A percentile compares a stretch with the other conserved stretches of the same genome.
Conservation (phyloP, 2,797 vertebrate species). For the Hephaestus fuliginosus region DNA sequence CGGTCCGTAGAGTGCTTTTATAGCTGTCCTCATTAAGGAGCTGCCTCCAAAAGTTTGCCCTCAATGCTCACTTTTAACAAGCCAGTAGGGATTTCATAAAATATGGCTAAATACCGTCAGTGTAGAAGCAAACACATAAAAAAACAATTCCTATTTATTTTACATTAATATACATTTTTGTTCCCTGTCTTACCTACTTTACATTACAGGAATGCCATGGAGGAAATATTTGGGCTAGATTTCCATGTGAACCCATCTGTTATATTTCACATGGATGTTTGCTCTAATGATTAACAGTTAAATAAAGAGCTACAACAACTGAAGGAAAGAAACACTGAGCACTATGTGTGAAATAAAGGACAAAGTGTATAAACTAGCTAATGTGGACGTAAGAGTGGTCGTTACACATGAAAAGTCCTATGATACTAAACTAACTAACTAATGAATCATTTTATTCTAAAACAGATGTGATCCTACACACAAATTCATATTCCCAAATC, state of each 20-base stretch:
- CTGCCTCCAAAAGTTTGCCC: constrained; percentile 74
- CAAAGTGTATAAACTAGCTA: not conserved
- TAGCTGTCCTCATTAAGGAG: constrained; percentile 77
- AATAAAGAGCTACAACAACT: not conserved
- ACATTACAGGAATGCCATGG: not conserved
- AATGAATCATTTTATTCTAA: not conserved
- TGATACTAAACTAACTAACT: not conserved
- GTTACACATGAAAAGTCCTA: not conserved
- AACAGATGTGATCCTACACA: not conserved
- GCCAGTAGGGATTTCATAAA: constrained; percentile 56
- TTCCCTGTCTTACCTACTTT: too few relatives aligned
- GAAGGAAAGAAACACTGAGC: not conserved
- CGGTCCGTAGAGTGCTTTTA: constrained; percentile 76
- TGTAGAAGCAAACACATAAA: constrained; percentile 26
- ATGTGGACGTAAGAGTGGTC: not conserved
- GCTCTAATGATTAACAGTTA: not conserved
- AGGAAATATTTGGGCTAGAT: not conserved
- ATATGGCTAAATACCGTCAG: constrained; percentile 36
- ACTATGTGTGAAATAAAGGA: not conserved
- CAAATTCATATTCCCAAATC: not conserved
- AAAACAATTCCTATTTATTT: constrained; percentile 13
- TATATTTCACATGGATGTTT: not conserved
- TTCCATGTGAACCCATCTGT: not conserved
- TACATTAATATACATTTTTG: not conserved
- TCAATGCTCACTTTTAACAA: constrained; percentile 75